phyloP scores from a whole-genome alignment of 1,140 invertebrate genomes.

The Drosophila watanabei region DNA sequence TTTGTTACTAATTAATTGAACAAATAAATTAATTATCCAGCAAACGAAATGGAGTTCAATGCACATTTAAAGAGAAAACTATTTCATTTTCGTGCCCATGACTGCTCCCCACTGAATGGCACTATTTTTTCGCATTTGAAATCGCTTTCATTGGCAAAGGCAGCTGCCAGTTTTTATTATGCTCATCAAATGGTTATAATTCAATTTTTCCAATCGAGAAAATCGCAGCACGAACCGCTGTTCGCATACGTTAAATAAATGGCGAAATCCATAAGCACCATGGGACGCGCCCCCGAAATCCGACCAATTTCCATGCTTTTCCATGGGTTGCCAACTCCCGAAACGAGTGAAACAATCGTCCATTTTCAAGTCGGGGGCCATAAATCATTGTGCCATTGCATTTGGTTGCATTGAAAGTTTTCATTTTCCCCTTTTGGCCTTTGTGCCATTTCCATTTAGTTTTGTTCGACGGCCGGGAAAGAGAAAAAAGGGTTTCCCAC shows the following conservation, averaged over 20 bases:
- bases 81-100: slow-evolving; percentile 4
- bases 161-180: slow-evolving; percentile 69
- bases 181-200: slow-evolving; percentile 80
- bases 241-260: slow-evolving; percentile 79
- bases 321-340: slow-evolving; percentile 29
- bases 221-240: slow-evolving; percentile 62
- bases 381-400: slow-evolving; percentile 53
- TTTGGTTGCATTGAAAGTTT: slow-evolving; percentile 57
- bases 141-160: slow-evolving; percentile 42
- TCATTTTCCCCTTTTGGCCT: slow-evolving; percentile 32
- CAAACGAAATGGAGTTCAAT: neutral
- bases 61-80: slow-evolving; percentile 7
- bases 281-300: slow-evolving; percentile 28
- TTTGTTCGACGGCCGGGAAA: slow-evolving; percentile 31
- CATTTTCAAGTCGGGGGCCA: slow-evolving; percentile 48
- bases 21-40: neutral
- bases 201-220: slow-evolving; percentile 77
- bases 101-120: neutral
- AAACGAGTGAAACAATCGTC: slow-evolving; percentile 50
- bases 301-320: slow-evolving; percentile 25
- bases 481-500: slow-evolving; percentile 18
- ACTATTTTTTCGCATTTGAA: slow-evolving; percentile 29
- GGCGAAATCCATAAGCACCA: slow-evolving; percentile 55
- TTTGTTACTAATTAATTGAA: neutral
- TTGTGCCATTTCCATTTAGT: slow-evolving; percentile 35